These are phyloP conservation scores for Scrobipalpa costella DNA, from an alignment of 2,888 invertebrate genomes.

Conservation along the genomic window DNA sequence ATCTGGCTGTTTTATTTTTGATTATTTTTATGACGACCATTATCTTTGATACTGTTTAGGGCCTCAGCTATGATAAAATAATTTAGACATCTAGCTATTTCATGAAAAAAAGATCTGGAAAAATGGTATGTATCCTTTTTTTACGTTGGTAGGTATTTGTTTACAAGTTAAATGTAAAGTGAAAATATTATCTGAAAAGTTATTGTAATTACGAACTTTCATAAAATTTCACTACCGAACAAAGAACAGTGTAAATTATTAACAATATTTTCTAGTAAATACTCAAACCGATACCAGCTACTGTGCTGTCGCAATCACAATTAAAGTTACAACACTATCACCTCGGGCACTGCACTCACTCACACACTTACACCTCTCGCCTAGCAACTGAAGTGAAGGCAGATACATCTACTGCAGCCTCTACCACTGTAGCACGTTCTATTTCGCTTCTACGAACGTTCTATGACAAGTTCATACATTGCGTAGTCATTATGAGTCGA, in stretches of 20 bases:
- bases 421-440: constrained; percentile 41
- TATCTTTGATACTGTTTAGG: background rate
- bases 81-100: too few relatives aligned
- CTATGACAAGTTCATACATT: constrained; percentile 39
- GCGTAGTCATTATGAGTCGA: constrained; percentile 29
- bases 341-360: constrained; percentile 69
- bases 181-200: too few relatives aligned
- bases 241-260: too few relatives aligned
- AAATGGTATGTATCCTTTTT: too few relatives aligned
- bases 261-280: background rate
- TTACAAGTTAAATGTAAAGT: too few relatives aligned
- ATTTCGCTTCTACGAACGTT: constrained; percentile 36
- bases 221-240: too few relatives aligned
- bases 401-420: constrained; percentile 64
- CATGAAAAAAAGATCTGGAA: too few relatives aligned
- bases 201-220: too few relatives aligned
- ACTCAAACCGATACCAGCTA: background rate
- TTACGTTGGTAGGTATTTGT: too few relatives aligned
- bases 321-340: constrained; percentile 45
- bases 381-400: constrained; percentile 76
- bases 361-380: constrained; percentile 57
- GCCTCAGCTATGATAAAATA: too few relatives aligned
- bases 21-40: too few relatives aligned
- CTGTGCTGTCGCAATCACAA: constrained; percentile 17
- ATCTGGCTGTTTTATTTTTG: too few relatives aligned